Percentiles rank a stretch among this genome's conserved stretches.
Conservation (phyloP, 92 coral and sea anemone genomes). For the Actinostola sp. region DNA sequence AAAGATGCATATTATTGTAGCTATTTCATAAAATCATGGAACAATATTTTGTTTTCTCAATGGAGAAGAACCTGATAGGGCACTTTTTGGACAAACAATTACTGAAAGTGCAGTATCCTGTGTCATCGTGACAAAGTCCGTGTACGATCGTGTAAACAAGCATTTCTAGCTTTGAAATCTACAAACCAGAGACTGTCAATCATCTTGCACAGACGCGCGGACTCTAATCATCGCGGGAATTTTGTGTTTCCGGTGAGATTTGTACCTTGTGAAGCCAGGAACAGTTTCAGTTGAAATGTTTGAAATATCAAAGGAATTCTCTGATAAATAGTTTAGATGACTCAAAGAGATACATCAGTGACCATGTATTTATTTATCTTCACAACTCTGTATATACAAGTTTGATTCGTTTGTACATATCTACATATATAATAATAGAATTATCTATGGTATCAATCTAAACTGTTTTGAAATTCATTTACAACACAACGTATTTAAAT, state of each 20-base stretch:
- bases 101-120: neutral
- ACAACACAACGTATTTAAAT: conserved; percentile 15
- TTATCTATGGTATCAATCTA: conserved; percentile 4
- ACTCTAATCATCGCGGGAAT: conserved; percentile 15
- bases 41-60: no score
- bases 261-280: neutral
- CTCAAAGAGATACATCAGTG: neutral
- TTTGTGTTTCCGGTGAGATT: neutral
- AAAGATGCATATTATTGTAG: neutral
- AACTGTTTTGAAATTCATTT: neutral
- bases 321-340: neutral
- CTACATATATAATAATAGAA: neutral
- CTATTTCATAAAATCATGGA: neutral
- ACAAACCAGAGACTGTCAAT: conserved; percentile 10
- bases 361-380: conserved; percentile 1
- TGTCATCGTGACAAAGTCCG: neutral
- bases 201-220: conserved; percentile 1
- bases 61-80: no score
- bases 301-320: neutral
- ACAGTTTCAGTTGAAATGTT: neutral
- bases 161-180: neutral
- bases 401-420: neutral
- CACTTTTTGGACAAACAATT: no score
- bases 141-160: neutral
- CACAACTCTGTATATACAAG: conserved; percentile 1